Base-by-base conservation (phyloP, 2,797 vertebrate species). In the Huso huso region DNA sequence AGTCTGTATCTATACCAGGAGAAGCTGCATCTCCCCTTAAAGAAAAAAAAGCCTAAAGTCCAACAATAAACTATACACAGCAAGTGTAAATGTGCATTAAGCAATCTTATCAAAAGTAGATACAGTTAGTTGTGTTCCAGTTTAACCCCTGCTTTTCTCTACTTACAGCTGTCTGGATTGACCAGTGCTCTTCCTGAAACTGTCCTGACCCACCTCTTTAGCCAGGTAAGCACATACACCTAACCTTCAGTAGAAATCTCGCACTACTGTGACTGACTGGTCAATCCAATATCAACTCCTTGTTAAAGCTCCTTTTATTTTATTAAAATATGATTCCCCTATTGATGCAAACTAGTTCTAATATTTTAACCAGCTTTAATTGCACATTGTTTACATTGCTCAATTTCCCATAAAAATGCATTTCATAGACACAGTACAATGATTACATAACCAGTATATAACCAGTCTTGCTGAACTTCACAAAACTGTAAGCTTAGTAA, bases 131-230 rank as follows among this genome's bases (percentile, higher is more conserved):
- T 37, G 37, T 37, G 37, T 37, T 37, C 37, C 37, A 37, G 37
- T 4, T 37, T 37, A 37, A 37, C 37, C 37, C 6, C 61, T 7
- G 18, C 63, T 9, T 18, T 12, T 65, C 15, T 11, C 48, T 51
- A 3, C 58, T 68, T 51, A 7, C 87, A 97, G 94, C 83, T 99
- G 73, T 95, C 96, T 0, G 93, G 95, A 74, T 84, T 99, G 77
- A 97, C 95, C 79, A 97, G 94, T 70, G 82, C 91, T 0, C 84
- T 93, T 70, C 93, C 94, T 0, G 96, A 99, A 67, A 93, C 84
- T 0, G 92, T 98, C 59, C 87, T 99, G 51, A 90, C 94, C 12
- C 96, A 99, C 73, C 92, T 98, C 1, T 99, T 98, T 87, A 99
- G 95, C 83, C 95, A 98, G 95, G 96, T 98, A 78, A 86, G 81